Base-by-base conservation (phyloP, 2,113 vertebrate genomes). In the Pseudorectes ferrugineus region DNA sequence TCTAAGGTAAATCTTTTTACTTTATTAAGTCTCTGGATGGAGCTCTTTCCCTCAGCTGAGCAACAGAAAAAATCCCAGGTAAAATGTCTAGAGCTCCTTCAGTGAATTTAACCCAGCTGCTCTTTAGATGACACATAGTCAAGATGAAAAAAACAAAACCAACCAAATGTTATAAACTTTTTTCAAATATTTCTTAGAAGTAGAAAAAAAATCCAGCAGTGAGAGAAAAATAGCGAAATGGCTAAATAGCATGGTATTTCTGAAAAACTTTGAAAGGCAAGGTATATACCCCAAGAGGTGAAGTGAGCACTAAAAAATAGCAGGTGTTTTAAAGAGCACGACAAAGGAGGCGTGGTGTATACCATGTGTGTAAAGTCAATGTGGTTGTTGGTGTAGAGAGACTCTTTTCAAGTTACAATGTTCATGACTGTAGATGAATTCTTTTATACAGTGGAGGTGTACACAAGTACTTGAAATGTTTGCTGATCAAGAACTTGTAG, bases 11-110 rank as follows among this genome's bases (percentile, higher is more conserved):
- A 99, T 96, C 98, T 99, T 67, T 99, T 99, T 85, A 99, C 99
- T 40, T 93, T 99, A 84, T 91, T 99, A 92, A 99, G 99, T 92
- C 97, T 99, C 75, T 99, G 99, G 99, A 99, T 99, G 99, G 99
- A 99, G 91, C 97, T 99, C 58, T 99, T 99, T 76, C 99, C 99
- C 43, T 98, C 96, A 1, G 67, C 88, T 38, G 94, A 97, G 61
- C 77, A 96, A 40, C 98, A 94, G 71, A 97, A 95, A 62, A 98
- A 97, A 94, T 82, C 94, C 12, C 95, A 97, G 96, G 98, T 98
- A 98, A 95, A 86, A 85, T 76, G 62, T 67, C 36, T 61, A 61
- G 38, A 62, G 21, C 20, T 80, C 10, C 52, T 80, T 61, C 73
- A 72, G 24, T 89, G 45, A 82, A 78, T 85, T 75, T 74, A 74